phyloP scores from a whole-genome alignment of 2,797 vertebrate species.

The Enteromius trimaculatus region DNA sequence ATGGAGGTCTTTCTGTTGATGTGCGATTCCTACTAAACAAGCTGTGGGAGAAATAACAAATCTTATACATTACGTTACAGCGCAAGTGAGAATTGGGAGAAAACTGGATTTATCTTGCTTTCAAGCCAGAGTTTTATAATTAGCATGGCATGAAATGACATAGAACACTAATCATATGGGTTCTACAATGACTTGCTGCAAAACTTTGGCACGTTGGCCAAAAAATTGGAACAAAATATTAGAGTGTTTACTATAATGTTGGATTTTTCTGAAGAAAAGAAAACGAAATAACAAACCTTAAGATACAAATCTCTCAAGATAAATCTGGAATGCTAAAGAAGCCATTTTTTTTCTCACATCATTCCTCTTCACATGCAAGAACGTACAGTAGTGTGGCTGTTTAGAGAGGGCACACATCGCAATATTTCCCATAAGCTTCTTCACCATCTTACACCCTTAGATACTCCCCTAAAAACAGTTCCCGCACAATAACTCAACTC shows the following conservation, averaged over 20 bases:
- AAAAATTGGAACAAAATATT: neutral
- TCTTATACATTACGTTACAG: neutral
- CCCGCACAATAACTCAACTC: conserved; percentile 1
- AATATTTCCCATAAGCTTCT: neutral
- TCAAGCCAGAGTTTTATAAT: conserved; percentile 31
- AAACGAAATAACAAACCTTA: neutral
- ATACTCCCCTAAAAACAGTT: neutral
- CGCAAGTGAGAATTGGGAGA: neutral
- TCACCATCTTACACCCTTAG: neutral
- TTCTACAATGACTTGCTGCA: neutral
- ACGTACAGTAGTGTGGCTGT: neutral
- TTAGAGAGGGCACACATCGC: neutral
- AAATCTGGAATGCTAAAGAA: neutral
- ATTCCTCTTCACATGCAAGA: neutral
- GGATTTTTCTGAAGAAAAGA: neutral
- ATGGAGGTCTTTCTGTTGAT: conserved; percentile 22
- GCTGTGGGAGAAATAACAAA: neutral
- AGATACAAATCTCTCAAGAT: neutral
- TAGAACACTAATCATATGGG: neutral
- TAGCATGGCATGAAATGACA: neutral
- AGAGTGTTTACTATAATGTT: neutral
- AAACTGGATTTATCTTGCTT: conserved; percentile 53
- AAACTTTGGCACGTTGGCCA: neutral
- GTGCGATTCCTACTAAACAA: conserved; percentile 28
- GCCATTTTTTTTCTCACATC: neutral